A percentile compares a stretch with the other conserved stretches of the same genome.
Evolutionary conservation across 2,113 vertebrate genomes (phyloP).

Genomic region (Menura novaehollandiae): DNA sequence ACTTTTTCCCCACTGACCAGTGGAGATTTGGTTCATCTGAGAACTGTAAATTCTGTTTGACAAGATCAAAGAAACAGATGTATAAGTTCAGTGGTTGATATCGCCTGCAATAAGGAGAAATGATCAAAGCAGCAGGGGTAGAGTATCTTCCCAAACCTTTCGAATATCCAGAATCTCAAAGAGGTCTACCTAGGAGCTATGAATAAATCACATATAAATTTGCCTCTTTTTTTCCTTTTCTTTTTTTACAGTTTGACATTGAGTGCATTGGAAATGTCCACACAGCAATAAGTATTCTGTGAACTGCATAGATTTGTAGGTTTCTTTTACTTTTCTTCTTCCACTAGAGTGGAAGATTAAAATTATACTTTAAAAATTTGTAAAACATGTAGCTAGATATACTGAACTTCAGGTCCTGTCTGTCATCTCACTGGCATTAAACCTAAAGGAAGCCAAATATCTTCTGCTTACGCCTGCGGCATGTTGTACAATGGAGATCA

Average conservation of each 20-base stretch:
- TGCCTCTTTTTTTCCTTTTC: conserved; percentile 41
- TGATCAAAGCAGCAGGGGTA: conserved; percentile 71
- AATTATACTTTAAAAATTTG: conserved; percentile 28
- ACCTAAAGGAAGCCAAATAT: neutral
- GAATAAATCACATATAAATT: conserved; percentile 74
- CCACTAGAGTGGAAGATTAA: conserved; percentile 20
- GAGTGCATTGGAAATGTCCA: conserved; percentile 62
- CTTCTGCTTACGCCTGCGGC: neutral
- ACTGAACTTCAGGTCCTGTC: conserved; percentile 14
- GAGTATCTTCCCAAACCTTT: conserved; percentile 68
- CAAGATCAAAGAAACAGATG: conserved; percentile 77
- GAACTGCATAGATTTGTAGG: conserved; percentile 52
- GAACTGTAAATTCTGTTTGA: conserved; percentile 78
- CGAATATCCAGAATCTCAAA: conserved; percentile 70
- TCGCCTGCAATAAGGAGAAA: conserved; percentile 57
- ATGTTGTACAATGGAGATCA: neutral
- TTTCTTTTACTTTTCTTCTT: conserved; percentile 38
- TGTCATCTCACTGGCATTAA: neutral
- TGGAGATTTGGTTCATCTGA: conserved; percentile 75
- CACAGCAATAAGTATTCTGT: conserved; percentile 52
- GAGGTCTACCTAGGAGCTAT: conserved; percentile 69
- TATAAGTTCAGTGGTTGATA: conserved; percentile 64
- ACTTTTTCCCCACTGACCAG: conserved; percentile 67
- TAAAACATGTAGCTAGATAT: neutral
- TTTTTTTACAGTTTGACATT: conserved; percentile 50